phyloP scores from a whole-genome alignment of 2,113 vertebrate species.

The Pluvianellus socialis region DNA sequence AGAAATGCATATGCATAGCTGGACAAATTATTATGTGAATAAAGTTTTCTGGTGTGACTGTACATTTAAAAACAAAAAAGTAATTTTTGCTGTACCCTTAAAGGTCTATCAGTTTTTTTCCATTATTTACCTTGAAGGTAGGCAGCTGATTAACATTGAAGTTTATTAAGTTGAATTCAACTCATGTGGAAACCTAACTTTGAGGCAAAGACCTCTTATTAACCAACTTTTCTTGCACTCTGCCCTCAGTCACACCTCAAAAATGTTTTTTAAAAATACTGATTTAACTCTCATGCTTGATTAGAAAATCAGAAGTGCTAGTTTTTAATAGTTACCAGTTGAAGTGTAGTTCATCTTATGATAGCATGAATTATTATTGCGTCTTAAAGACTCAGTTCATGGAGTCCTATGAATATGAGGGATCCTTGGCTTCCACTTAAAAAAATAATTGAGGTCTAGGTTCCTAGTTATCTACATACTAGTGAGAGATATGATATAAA shows the following conservation, averaged over 20 bases:
- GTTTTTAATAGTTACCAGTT: neutral
- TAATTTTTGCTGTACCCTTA: neutral
- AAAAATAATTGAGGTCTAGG: neutral
- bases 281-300: neutral
- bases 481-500: neutral
- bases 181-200: neutral
- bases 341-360: neutral
- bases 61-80: neutral
- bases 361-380: neutral
- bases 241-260: neutral
- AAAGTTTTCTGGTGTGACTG: neutral
- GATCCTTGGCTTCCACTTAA: neutral
- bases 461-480: neutral
- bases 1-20: neutral
- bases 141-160: neutral
- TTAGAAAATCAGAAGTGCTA: neutral
- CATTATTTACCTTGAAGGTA: neutral
- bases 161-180: constrained; percentile 6
- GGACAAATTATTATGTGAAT: neutral
- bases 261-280: neutral
- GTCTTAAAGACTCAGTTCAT: neutral
- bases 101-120: neutral
- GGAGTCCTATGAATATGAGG: neutral
- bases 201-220: neutral
- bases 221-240: neutral